Evolutionary conservation across 1,140 invertebrate genomes (phyloP).

Genomic region (Spodoptera frugiperda): DNA sequence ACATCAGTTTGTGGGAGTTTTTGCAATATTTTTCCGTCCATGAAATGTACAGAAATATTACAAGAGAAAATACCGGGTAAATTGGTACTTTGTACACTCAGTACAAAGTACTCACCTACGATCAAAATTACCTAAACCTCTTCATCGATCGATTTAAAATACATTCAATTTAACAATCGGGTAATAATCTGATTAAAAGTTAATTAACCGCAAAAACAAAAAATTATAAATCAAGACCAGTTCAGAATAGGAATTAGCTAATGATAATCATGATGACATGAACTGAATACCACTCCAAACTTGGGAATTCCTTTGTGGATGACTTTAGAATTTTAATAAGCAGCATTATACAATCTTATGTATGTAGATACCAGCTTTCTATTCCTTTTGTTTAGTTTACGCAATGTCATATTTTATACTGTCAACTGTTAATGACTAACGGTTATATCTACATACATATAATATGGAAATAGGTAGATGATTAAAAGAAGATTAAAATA

Average conservation of each 20-base stretch:
- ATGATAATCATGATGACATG: constrained; percentile 4
- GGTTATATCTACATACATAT: too few relatives aligned
- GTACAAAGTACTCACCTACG: neutral
- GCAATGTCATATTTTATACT: constrained; percentile 2
- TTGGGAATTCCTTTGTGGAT: constrained; percentile 13
- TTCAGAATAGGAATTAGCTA: neutral
- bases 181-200: neutral
- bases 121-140: neutral
- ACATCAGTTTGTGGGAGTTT: constrained; percentile 17
- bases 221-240: neutral
- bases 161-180: neutral
- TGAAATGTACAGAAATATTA: neutral
- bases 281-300: constrained; percentile 18
- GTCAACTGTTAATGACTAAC: neutral
- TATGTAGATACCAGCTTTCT: neutral
- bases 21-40: neutral
- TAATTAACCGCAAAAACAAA: constrained; percentile 19
- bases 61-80: neutral
- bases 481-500: too few relatives aligned
- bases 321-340: constrained; percentile 30
- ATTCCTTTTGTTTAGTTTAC: constrained; percentile 24
- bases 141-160: neutral
- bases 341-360: constrained; percentile 10
- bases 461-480: too few relatives aligned
- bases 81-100: neutral